Evolutionary conservation across 2,797 vertebrate genomes (phyloP).

Genomic region (Octomys mimax): DNA sequence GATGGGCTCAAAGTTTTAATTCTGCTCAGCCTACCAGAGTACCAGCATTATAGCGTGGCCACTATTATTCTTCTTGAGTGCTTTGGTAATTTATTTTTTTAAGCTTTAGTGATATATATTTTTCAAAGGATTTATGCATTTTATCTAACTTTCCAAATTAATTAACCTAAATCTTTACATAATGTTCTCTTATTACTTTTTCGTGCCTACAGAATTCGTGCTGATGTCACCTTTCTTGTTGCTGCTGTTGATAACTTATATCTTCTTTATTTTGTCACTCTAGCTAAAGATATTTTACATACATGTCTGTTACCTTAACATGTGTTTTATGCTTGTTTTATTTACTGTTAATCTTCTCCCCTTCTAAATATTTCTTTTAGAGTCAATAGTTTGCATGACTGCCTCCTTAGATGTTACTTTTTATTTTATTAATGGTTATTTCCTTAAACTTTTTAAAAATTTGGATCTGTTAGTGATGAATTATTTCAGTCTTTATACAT

Average conservation of each 20-base stretch:
- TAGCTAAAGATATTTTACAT: background rate
- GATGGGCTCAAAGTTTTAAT: background rate
- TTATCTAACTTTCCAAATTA: background rate
- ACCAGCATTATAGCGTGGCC: background rate
- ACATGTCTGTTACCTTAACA: background rate
- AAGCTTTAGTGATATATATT: background rate
- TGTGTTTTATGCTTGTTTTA: background rate
- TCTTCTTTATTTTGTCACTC: background rate
- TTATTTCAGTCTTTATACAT: background rate
- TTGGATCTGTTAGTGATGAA: background rate
- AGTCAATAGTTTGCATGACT: background rate
- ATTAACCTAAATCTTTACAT: background rate
- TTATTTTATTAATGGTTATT: background rate
- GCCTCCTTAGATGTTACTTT: background rate
- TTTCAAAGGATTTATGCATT: background rate
- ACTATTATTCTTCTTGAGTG: background rate
- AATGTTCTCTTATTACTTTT: background rate
- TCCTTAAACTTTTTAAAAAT: background rate
- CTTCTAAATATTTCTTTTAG: constrained; percentile 3
- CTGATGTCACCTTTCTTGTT: background rate
- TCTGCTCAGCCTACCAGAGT: background rate
- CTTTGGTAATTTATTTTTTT: background rate
- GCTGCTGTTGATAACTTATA: background rate
- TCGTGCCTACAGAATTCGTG: background rate
- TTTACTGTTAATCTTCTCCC: background rate